Conservation (phyloP, 1,140 invertebrate species). For the Maniola jurtina region DNA sequence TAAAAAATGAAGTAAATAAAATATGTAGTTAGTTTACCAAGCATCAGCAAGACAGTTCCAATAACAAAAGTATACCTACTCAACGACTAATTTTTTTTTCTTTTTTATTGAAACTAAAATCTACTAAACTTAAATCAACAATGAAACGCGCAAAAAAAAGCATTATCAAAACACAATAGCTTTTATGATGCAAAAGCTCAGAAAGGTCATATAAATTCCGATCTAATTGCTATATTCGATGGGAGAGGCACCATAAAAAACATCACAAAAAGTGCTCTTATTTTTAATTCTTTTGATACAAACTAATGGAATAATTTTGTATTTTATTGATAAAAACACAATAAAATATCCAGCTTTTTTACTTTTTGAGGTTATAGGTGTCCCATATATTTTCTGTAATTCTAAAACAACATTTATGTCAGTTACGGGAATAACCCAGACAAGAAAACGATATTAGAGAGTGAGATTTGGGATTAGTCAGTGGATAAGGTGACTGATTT, state of each 20-base stretch:
- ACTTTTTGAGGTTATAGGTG: conserved; percentile 9
- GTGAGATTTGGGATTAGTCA: too few species aligned
- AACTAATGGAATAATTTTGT: neutral
- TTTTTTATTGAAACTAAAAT: neutral
- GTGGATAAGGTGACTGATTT: too few species aligned
- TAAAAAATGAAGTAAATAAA: too few species aligned
- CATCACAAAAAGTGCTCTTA: neutral
- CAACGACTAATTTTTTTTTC: too few species aligned
- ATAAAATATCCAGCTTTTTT: conserved; percentile 4
- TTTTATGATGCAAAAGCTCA: neutral
- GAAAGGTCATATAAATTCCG: neutral
- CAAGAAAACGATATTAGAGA: conserved; percentile 15
- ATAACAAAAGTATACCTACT: too few species aligned
- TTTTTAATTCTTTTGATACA: neutral
- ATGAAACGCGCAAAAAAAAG: neutral
- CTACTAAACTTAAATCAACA: neutral
- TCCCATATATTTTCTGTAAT: conserved; percentile 6
- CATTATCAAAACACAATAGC: neutral
- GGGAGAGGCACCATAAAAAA: conserved; percentile 9
- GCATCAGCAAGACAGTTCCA: too few species aligned
- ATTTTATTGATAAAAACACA: neutral
- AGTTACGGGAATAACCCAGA: conserved; percentile 30
- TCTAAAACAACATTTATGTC: conserved; percentile 21
- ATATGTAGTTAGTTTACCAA: too few species aligned
- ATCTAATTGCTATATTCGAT: neutral